These are phyloP conservation scores for Phylloscopus whistleri DNA, from an alignment of 2,113 vertebrate species.

Conservation along the genomic window DNA sequence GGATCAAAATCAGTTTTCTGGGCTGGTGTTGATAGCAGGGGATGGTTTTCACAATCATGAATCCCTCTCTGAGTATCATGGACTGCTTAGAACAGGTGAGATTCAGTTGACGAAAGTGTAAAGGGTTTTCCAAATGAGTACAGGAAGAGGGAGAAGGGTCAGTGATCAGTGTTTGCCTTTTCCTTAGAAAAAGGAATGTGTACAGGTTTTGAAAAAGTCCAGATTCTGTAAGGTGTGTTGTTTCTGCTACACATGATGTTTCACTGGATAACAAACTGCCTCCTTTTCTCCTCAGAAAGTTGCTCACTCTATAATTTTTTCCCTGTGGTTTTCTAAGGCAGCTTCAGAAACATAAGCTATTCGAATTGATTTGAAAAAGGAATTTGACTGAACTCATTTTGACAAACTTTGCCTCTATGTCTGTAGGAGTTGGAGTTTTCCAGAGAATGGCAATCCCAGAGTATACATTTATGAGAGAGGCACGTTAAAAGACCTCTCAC, in stretches of 20 bases:
- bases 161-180: neutral
- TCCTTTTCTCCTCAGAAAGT: neutral
- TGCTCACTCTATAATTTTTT: neutral
- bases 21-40: neutral
- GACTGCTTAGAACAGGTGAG: neutral
- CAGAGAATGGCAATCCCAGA: neutral
- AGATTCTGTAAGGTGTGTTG: neutral
- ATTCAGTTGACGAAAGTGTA: neutral
- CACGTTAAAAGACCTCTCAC: neutral
- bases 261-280: neutral
- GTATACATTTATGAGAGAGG: neutral
- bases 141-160: neutral
- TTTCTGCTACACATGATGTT: neutral
- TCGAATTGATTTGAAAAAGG: neutral
- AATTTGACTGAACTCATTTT: neutral
- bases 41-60: neutral
- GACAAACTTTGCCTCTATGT: neutral
- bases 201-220: neutral
- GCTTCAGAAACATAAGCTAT: neutral
- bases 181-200: neutral
- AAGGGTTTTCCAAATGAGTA: neutral
- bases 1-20: neutral
- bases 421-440: neutral
- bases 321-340: neutral
- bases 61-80: neutral